Evolutionary conservation across 2,113 vertebrate genomes (phyloP), one percentile per base, ranked within the genome.

Genomic region (Salminus brasiliensis): DNA sequence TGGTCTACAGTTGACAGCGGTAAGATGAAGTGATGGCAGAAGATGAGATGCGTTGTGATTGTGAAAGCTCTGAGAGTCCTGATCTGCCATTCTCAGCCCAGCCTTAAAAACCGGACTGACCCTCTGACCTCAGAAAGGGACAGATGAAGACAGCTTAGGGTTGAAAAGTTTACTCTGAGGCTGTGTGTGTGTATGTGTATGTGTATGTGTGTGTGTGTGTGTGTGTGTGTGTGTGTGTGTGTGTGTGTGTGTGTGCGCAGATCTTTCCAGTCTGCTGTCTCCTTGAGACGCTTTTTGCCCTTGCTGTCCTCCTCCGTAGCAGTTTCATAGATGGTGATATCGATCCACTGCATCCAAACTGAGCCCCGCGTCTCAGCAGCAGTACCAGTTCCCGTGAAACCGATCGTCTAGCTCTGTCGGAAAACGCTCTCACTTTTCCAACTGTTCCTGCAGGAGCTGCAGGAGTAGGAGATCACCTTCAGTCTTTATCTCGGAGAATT

Each of bases 351-450:
- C 65, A 62, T 82, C 59, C 36, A 36, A 66, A 67, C 62, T 76
- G 70, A 60, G 53, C 6, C 41, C 65, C 55, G 45, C 67, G 76
- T 45, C 59, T 71, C 25, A 39, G n/a, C 45, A 69, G 66, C 29
- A 34, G 32, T 25, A 66, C 71, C 45, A 72, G 49, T n/a, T n/a
- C 41, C 32, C 70, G 29, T 74, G 75, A 72, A 78, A 79, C 75
- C 2, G 69, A 59, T 80, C 71, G 45, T 62, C 49, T 76, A 9
- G 15, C 66, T 81, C 59, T 25, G 71, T 68, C 30, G n/a, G 52
- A 75, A 47, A 49, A 29, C 39, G 59, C 55, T 76, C 55, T 76
- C 63, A 73, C 34, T 41, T 79, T 65, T 77, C 76, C 55, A 68
- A 25, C 49, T 72, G 45, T 41, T 39, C 68, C 39, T 39, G 68